These are phyloP conservation scores for Epirrhoe tristata DNA, from an alignment of 2,888 invertebrate genomes.

Conservation along the genomic window DNA sequence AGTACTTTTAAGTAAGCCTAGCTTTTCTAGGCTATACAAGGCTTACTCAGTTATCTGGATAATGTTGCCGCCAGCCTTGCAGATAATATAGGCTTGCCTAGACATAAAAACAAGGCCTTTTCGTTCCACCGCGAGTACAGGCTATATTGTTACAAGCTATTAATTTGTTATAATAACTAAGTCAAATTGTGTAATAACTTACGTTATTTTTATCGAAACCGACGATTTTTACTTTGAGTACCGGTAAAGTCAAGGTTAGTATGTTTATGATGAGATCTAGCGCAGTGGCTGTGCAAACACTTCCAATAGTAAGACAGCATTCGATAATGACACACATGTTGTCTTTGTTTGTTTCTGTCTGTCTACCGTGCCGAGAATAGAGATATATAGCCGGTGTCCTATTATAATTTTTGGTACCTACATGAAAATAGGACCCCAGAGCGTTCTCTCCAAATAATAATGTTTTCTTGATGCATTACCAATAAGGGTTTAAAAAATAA, in stretches of 20 bases:
- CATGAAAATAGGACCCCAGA: neutral
- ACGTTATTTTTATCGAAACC: neutral
- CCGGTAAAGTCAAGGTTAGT: neutral
- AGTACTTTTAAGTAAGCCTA: neutral
- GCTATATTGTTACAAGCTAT: neutral
- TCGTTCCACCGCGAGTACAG: neutral
- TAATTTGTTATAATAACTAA: constrained; percentile 2
- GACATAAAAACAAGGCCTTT: constrained; percentile 21
- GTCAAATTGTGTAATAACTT: constrained; percentile 11
- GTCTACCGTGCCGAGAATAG: too few relatives aligned
- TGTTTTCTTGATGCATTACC: constrained; percentile 1
- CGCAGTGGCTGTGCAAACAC: too few relatives aligned
- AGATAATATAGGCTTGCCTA: constrained; percentile 5
- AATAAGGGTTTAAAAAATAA: constrained; percentile 5
- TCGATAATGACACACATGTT: too few relatives aligned
- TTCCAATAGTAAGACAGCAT: too few relatives aligned
- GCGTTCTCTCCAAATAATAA: neutral
- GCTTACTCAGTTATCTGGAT: constrained; percentile 16
- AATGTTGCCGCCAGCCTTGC: constrained; percentile 24
- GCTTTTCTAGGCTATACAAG: constrained; percentile 1
- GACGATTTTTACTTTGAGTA: neutral
- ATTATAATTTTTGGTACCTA: too few relatives aligned
- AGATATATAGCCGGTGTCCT: too few relatives aligned
- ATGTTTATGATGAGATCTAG: neutral
- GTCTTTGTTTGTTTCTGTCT: too few relatives aligned